Conservation (phyloP, 2,113 vertebrate genomes). For the Ceyx melanurus region DNA sequence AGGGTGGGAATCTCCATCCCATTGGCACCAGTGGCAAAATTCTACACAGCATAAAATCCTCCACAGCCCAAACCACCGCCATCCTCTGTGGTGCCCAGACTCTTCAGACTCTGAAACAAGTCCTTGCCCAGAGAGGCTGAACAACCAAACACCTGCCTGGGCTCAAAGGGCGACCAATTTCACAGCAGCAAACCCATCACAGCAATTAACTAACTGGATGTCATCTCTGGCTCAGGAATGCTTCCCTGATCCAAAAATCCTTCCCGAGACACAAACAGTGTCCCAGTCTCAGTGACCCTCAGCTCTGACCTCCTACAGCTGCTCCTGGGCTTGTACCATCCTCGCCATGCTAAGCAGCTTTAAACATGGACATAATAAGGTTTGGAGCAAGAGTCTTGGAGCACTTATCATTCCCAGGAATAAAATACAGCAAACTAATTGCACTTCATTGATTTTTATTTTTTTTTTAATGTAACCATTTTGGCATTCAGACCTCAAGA, state of each 20-base stretch:
- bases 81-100: rapidly evolving
- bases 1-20: background rate
- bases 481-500: background rate
- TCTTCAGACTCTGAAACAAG: background rate
- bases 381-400: background rate
- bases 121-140: background rate
- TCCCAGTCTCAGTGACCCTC: background rate
- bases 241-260: background rate
- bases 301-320: background rate
- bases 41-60: background rate
- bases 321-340: background rate
- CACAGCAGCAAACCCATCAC: background rate
- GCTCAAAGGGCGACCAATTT: background rate
- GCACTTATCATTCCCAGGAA: background rate
- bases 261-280: rapidly evolving
- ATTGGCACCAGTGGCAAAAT: background rate
- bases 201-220: background rate
- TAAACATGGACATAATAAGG: background rate
- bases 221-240: background rate
- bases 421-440: slow-evolving; percentile 60
- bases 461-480: slow-evolving; percentile 56
- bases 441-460: slow-evolving; percentile 57
- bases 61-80: background rate
- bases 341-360: background rate
- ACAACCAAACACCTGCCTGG: background rate